Evolutionary conservation across 2,113 vertebrate genomes (phyloP).

Genomic region (Erythrolamprus reginae): DNA sequence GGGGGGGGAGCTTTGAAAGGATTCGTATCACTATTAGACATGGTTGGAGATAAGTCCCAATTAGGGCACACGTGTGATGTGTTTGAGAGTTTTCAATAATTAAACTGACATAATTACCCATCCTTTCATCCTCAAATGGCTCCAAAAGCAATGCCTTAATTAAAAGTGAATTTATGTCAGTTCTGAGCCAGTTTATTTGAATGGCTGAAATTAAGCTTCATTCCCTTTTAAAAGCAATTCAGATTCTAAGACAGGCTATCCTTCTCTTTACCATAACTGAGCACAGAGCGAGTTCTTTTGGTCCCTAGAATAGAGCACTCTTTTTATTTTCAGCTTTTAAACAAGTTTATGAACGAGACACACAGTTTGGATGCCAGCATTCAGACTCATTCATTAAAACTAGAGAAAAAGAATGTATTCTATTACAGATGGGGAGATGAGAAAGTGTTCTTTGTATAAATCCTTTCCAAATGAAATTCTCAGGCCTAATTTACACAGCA

Average conservation of each 20-base stretch:
- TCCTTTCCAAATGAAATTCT: background rate
- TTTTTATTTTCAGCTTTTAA: background rate
- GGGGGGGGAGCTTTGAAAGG: background rate
- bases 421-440: background rate
- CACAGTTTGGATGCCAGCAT: background rate
- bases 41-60: background rate
- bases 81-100: background rate
- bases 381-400: background rate
- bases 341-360: background rate
- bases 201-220: background rate
- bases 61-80: background rate
- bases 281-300: background rate
- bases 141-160: background rate
- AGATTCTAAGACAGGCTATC: background rate
- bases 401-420: background rate
- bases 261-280: background rate
- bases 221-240: conserved; percentile 7
- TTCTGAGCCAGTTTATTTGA: background rate
- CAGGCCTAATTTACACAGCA: background rate
- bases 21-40: background rate
- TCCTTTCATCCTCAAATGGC: background rate
- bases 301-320: background rate
- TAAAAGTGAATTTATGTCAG: conserved; percentile 21
- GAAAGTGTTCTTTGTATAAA: background rate
- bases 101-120: background rate